Evolutionary conservation across 2,113 vertebrate species (phyloP), one percentile per base, ranked within the genome.

Genomic region (Nipponia nippon): DNA sequence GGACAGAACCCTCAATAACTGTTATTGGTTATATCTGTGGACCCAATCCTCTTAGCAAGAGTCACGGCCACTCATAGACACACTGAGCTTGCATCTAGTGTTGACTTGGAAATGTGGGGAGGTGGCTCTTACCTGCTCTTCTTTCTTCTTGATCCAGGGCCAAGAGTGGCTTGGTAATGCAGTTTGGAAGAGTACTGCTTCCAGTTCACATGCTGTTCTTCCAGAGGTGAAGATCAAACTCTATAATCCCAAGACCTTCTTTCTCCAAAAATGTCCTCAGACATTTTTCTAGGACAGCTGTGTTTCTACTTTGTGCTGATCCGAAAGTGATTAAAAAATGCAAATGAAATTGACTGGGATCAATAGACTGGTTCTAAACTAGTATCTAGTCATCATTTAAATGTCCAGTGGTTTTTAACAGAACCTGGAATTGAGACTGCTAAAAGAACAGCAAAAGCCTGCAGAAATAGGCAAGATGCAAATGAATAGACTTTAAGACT

Each of bases 41-140:
- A 13, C 16, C 49, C 89, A 34, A 76, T 73, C 30, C 13, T 69
- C 42, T 75, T 61, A 81, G 10, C 34, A 84, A 79, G 30, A 70
- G 11, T 69, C 56, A 46, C 0, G 0, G 21, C 13, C 17, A 9
- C 59, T 65, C 36, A 36, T 4, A 75, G 12, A 56, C 49, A 18
- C 12, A 17, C 2, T 58, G 56, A 76, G 16, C 90, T 89, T 76
- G 25, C 16, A 82, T 20, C 17, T 29, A 63, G 13, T 42, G 19
- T 55, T 55, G 32, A 81, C 46, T 29, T 76, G 29, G 38, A 80
- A 84, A 77, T 19, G 11, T 27, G 34, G 10, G 10, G 23, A 66
- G 18, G 23, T 49, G 17, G 8, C 22, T 80, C 22, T 70, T 90
- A n/a, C 44, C 53, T 61, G 42, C 8, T 87, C 6, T 56, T 82